Evolutionary conservation across 2,113 vertebrate species (phyloP).

Genomic region (Antechinus stuartii): DNA sequence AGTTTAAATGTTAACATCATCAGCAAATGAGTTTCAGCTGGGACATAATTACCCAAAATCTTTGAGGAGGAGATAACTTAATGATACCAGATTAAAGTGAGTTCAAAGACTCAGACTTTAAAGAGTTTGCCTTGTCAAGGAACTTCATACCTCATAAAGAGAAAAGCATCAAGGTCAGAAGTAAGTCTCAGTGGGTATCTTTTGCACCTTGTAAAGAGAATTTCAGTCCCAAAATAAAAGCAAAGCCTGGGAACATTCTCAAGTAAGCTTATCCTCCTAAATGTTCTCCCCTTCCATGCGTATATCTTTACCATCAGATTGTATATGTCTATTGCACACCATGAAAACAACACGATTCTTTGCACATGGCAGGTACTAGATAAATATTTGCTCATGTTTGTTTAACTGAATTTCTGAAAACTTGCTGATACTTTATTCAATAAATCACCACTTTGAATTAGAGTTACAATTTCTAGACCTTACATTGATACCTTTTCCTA

Average conservation of each 20-base stretch:
- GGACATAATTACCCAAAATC: no score
- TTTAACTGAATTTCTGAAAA: not conserved
- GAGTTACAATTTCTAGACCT: not conserved
- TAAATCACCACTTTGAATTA: not conserved
- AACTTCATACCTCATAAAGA: not conserved
- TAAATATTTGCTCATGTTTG: not conserved
- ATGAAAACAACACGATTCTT: not conserved
- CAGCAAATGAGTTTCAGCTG: no score
- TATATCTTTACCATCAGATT: no score
- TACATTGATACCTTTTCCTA: not conserved
- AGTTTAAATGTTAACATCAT: no score
- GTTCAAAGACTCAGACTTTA: no score
- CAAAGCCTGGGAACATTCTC: not conserved
- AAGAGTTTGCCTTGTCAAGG: no score
- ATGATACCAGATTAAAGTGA: no score
- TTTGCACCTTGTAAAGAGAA: not conserved
- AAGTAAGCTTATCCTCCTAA: not conserved
- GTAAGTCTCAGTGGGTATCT: not conserved
- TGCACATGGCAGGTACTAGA: not conserved
- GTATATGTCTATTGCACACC: not conserved
- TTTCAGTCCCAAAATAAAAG: not conserved
- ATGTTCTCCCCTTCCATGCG: not conserved
- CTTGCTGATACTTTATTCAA: not conserved
- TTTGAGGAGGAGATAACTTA: no score
- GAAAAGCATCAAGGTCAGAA: not conserved